phyloP scores from a whole-genome alignment of 2,797 vertebrate genomes.

The Apogon talboti region DNA sequence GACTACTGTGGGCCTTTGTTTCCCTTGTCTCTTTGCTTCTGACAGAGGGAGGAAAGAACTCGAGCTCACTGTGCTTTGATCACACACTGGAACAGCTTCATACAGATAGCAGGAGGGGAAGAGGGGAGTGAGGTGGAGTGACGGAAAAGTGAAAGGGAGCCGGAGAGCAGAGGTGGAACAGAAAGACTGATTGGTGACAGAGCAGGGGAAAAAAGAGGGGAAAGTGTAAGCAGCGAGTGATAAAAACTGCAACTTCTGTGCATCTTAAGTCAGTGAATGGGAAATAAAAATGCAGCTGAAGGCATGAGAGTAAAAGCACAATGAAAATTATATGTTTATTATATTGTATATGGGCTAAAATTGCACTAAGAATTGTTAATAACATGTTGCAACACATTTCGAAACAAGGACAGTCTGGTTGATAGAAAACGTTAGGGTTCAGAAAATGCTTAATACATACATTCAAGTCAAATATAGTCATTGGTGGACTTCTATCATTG shows the following conservation, averaged over 20 bases:
- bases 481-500: no score
- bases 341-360: no score
- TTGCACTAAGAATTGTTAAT: no score
- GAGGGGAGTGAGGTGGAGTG: conserved; percentile 52
- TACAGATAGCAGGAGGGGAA: conserved; percentile 63
- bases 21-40: conserved; percentile 69
- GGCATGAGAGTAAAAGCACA: neutral
- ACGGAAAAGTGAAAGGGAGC: conserved; percentile 58
- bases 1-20: conserved; percentile 80
- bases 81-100: conserved; percentile 72
- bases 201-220: conserved; percentile 26
- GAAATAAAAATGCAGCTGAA: conserved; percentile 9
- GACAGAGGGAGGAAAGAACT: conserved; percentile 77
- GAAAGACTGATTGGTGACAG: conserved; percentile 28
- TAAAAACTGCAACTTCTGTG: conserved; percentile 30
- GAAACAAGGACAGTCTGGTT: no score
- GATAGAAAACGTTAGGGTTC: no score
- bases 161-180: conserved; percentile 62
- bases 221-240: conserved; percentile 19
- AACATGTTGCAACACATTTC: no score
- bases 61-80: conserved; percentile 75
- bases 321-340: no score
- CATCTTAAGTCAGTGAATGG: conserved; percentile 23
- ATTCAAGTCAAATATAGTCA: no score
- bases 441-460: no score